Evolutionary conservation across 2,888 invertebrate genomes (phyloP).

Genomic region (Ormyrus labotus): DNA sequence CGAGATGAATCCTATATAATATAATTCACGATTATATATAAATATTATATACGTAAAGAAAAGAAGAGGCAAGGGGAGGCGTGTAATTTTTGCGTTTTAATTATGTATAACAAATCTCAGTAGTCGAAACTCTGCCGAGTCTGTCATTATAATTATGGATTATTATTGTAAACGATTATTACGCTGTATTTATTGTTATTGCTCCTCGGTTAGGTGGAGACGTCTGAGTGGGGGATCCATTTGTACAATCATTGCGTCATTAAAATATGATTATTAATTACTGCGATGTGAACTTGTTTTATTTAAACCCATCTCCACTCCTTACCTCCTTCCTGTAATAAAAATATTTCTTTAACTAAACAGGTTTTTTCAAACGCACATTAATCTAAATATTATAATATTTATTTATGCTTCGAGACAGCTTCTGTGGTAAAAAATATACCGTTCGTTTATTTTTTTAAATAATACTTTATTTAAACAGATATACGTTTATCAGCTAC

Average conservation of each 20-base stretch:
- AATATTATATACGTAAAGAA: constrained; percentile 61
- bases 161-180: constrained; percentile 72
- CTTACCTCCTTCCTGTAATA: too few species aligned
- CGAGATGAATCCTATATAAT: constrained; percentile 58
- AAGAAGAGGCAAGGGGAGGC: constrained; percentile 43
- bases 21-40: constrained; percentile 58
- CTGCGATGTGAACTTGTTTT: constrained; percentile 55
- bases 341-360: too few species aligned
- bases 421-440: too few species aligned
- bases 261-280: constrained; percentile 75
- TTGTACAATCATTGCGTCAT: constrained; percentile 76
- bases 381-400: too few species aligned
- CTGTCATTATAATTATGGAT: constrained; percentile 62
- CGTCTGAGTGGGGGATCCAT: constrained; percentile 74
- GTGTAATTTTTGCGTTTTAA: constrained; percentile 59
- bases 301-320: constrained; percentile 16
- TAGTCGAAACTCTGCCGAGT: constrained; percentile 57
- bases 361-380: too few species aligned
- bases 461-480: too few species aligned
- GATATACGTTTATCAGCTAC: too few species aligned
- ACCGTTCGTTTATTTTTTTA: too few species aligned
- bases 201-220: constrained; percentile 73
- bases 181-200: constrained; percentile 72
- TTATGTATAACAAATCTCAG: constrained; percentile 54
- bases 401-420: too few species aligned